phyloP scores from a whole-genome alignment of 2,797 vertebrate genomes.

The Gymnothorax javanicus region DNA sequence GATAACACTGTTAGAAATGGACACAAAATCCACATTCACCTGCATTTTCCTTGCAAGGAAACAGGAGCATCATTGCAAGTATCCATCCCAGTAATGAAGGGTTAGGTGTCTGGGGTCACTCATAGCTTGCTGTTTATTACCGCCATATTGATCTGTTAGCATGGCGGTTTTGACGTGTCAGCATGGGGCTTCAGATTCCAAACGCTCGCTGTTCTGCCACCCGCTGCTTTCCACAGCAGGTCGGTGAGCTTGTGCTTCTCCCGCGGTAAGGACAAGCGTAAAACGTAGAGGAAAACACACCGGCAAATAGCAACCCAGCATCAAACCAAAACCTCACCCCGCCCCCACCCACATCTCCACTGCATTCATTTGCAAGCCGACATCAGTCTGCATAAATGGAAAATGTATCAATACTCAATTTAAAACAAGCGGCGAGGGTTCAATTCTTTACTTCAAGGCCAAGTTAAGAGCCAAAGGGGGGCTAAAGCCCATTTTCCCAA shows the following conservation, averaged over 20 bases:
- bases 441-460: not conserved
- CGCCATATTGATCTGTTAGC: not conserved
- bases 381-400: not conserved
- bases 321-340: too few relatives aligned
- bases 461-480: not conserved
- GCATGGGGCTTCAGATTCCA: not conserved
- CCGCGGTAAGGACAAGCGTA: not conserved
- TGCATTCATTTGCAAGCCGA: not conserved
- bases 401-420: constrained; percentile 3
- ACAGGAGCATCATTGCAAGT: not conserved
- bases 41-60: not conserved
- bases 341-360: not conserved
- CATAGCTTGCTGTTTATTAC: not conserved
- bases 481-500: not conserved
- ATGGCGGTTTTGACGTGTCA: not conserved
- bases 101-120: not conserved
- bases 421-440: not conserved
- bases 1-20: not conserved
- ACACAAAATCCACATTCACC: constrained; percentile 7
- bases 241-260: not conserved
- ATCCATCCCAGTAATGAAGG: not conserved
- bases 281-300: too few relatives aligned
- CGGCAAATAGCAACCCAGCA: too few relatives aligned
- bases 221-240: not conserved
- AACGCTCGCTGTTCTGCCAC: not conserved